These are phyloP conservation scores for Tenebrosternarchus preto DNA, from an alignment of 2,113 vertebrate genomes.

Conservation along the genomic window DNA sequence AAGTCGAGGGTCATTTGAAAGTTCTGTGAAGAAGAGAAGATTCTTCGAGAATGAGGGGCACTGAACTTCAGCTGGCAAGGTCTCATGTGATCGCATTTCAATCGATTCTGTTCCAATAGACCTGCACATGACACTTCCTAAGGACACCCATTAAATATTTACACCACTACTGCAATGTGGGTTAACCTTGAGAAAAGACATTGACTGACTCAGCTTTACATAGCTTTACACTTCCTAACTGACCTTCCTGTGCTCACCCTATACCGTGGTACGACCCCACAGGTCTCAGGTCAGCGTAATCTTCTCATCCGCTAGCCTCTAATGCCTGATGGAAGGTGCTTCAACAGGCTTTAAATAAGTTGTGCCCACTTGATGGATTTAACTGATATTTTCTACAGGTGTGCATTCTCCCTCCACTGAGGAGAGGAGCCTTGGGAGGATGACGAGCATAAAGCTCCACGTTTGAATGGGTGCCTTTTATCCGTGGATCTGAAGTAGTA, in stretches of 20 bases:
- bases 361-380: conserved; percentile 10
- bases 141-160: conserved; percentile 56
- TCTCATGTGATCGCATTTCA: conserved; percentile 28
- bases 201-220: conserved; percentile 41
- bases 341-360: background rate
- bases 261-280: too few relatives aligned
- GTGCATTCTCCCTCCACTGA: background rate
- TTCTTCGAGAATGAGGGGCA: conserved; percentile 31
- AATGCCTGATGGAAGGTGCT: background rate
- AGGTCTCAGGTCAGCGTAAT: conserved; percentile 1
- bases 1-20: conserved; percentile 10
- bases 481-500: conserved; percentile 20
- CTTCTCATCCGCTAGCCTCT: conserved; percentile 3
- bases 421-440: background rate
- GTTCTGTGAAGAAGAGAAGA: background rate
- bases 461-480: conserved; percentile 14
- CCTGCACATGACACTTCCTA: conserved; percentile 32
- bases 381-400: background rate
- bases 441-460: conserved; percentile 15
- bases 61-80: conserved; percentile 36
- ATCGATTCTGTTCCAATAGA: conserved; percentile 34
- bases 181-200: conserved; percentile 50
- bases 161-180: conserved; percentile 33
- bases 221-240: conserved; percentile 26
- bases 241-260: background rate